Percentiles rank a stretch among this genome's conserved stretches.
These are phyloP conservation scores for Pelvicachromis taeniatus DNA, from an alignment of 2,113 vertebrate genomes.

Conservation along the genomic window DNA sequence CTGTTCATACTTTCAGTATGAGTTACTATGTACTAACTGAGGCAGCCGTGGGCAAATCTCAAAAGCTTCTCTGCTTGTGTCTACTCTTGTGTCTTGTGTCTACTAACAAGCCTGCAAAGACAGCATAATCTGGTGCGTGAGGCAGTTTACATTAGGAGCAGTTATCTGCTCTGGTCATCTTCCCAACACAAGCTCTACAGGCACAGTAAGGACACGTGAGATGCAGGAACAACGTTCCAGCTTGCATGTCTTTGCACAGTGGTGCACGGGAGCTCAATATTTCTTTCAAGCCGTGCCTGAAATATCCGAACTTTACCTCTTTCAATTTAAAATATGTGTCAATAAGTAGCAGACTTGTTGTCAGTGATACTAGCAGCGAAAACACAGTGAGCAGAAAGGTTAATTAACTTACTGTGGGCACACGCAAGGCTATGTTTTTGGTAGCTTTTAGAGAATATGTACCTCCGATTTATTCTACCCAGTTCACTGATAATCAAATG, in stretches of 20 bases:
- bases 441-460: neutral
- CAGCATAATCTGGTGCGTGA: neutral
- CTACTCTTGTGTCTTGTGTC: neutral
- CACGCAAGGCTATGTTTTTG: neutral
- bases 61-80: neutral
- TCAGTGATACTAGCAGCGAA: neutral
- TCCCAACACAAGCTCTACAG: constrained; percentile 9
- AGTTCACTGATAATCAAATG: neutral
- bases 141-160: neutral
- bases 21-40: neutral
- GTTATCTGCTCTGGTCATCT: constrained; percentile 19
- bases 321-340: neutral
- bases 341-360: neutral
- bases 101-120: neutral
- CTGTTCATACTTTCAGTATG: neutral
- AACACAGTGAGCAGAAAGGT: neutral
- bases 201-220: neutral
- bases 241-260: neutral
- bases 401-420: neutral
- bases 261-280: neutral
- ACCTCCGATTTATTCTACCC: neutral
- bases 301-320: neutral
- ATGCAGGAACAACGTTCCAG: neutral
- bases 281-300: neutral
- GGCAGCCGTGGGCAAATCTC: neutral